Evolutionary conservation across 2,113 vertebrate species (phyloP).

Genomic region (Rhombomys opimus): DNA sequence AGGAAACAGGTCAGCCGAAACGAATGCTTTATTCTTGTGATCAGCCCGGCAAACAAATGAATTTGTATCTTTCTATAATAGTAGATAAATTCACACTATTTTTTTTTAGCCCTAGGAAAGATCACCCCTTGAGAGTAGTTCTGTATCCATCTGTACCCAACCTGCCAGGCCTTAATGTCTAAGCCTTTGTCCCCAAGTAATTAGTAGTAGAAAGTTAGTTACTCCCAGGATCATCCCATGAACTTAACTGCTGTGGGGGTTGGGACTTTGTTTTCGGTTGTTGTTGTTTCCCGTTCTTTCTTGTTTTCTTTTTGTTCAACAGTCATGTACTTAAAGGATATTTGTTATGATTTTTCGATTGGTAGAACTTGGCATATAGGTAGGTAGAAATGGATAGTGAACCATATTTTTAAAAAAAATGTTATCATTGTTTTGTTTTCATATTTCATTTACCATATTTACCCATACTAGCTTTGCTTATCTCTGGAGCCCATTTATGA

Average conservation of each 20-base stretch:
- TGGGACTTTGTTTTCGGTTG: neutral
- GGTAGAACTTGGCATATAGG: neutral
- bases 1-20: neutral
- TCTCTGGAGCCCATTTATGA: neutral
- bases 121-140: neutral
- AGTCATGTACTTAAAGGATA: neutral
- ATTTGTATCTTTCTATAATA: neutral
- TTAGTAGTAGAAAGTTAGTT: neutral
- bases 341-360: neutral
- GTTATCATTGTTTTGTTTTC: neutral
- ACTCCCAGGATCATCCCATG: neutral
- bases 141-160: neutral
- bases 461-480: neutral
- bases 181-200: neutral
- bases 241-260: neutral
- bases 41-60: neutral
- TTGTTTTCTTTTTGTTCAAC: neutral
- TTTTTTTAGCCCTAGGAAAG: neutral
- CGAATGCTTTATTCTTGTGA: neutral
- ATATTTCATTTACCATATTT: neutral
- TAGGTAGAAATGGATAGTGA: neutral
- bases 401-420: neutral
- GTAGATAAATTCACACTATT: neutral
- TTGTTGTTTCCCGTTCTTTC: conserved; percentile 22
- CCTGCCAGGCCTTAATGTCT: neutral